Evolutionary conservation across 2,797 vertebrate genomes (phyloP).

Genomic region (Stomatorhinus walkeri): DNA sequence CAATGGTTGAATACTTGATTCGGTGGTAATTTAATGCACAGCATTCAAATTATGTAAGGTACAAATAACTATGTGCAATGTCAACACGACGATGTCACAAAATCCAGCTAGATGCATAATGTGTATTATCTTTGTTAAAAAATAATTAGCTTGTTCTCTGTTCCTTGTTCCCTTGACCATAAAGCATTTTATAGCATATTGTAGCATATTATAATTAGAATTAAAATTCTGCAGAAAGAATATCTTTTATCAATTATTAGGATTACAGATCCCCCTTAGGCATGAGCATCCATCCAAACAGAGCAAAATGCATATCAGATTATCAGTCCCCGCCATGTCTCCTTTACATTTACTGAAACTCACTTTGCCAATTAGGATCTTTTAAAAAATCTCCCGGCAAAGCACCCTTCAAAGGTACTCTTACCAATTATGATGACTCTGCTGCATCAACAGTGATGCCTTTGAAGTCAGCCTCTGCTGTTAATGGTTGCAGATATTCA

Average conservation of each 20-base stretch:
- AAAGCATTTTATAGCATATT: background rate
- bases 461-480: background rate
- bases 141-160: background rate
- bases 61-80: background rate
- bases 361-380: background rate
- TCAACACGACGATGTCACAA: background rate
- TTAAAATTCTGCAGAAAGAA: background rate
- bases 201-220: background rate
- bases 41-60: background rate
- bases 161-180: background rate
- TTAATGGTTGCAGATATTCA: background rate
- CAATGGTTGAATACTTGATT: background rate
- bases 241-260: background rate
- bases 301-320: background rate
- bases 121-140: background rate
- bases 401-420: background rate
- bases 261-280: background rate
- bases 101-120: background rate
- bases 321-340: background rate
- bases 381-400: background rate
- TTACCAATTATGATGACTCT: background rate
- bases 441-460: background rate
- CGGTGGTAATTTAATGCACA: background rate
- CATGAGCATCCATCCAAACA: background rate
- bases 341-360: background rate